Percentiles rank a stretch among this genome's conserved stretches.
Evolutionary conservation across 2,797 vertebrate species (phyloP).

Genomic region (Hoplostethus atlanticus): DNA sequence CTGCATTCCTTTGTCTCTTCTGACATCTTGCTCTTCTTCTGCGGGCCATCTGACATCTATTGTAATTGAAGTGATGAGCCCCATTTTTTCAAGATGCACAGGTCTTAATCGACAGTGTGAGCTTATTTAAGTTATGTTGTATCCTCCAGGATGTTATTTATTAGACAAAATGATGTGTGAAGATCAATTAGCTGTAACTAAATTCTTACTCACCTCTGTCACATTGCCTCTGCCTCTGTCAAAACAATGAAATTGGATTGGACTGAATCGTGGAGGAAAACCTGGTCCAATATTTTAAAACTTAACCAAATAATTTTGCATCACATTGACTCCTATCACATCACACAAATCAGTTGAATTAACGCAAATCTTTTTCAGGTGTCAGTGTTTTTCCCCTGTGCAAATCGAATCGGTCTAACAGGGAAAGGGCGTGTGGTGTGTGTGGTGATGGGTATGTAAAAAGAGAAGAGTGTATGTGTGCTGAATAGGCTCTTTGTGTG

Average conservation of each 20-base stretch:
- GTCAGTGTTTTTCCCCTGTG: constrained; percentile 15
- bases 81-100: not conserved
- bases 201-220: not conserved
- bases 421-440: constrained; percentile 18
- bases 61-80: not conserved
- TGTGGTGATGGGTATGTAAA: constrained; percentile 19
- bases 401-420: constrained; percentile 41
- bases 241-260: no score
- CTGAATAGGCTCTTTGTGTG: constrained; percentile 29
- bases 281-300: not conserved
- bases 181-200: not conserved
- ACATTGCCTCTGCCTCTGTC: no score
- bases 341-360: constrained; percentile 2
- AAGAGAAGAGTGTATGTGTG: constrained; percentile 19
- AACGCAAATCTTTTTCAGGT: not conserved
- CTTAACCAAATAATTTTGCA: not conserved
- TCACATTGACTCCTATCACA: not conserved
- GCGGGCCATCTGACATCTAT: not conserved
- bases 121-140: not conserved
- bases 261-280: not conserved
- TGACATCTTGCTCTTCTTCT: not conserved
- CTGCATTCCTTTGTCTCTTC: constrained; percentile 4
- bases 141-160: not conserved
- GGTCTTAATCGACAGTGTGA: not conserved
- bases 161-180: not conserved